These are phyloP conservation scores for Frieseomelitta varia DNA, from an alignment of 1,140 invertebrate genomes.

Conservation along the genomic window DNA sequence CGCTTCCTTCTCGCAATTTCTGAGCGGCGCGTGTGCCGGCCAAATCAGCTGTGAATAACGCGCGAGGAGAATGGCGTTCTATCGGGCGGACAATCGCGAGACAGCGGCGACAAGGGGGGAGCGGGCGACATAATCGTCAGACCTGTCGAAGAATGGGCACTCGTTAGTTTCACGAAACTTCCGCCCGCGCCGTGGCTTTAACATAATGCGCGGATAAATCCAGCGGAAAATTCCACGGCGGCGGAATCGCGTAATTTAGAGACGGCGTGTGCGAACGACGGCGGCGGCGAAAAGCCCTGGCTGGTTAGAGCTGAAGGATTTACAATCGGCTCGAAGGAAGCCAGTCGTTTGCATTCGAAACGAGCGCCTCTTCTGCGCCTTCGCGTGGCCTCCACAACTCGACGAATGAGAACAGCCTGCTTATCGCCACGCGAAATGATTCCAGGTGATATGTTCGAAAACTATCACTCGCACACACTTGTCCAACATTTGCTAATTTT, in stretches of 20 bases:
- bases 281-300: neutral
- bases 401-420: neutral
- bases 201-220: conserved; percentile 46
- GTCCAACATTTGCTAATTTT: neutral
- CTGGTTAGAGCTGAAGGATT: conserved; percentile 43
- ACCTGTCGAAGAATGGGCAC: conserved; percentile 38
- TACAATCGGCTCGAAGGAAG: conserved; percentile 36
- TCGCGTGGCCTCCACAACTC: neutral
- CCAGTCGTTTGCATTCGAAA: conserved; percentile 40
- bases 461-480: neutral
- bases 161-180: conserved; percentile 54
- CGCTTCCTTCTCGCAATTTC: conserved; percentile 49
- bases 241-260: conserved; percentile 40
- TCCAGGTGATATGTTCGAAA: neutral
- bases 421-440: neutral
- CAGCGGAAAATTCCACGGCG: conserved; percentile 23
- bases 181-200: neutral
- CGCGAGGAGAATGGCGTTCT: conserved; percentile 41
- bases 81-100: conserved; percentile 45
- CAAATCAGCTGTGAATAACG: conserved; percentile 64
- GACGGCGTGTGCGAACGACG: conserved; percentile 43
- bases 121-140: conserved; percentile 25
- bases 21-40: conserved; percentile 32
- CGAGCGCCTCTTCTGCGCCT: neutral
- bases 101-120: neutral